These are phyloP conservation scores for Colistium nudipinnis DNA, from an alignment of 2,113 vertebrate species.

Conservation along the genomic window DNA sequence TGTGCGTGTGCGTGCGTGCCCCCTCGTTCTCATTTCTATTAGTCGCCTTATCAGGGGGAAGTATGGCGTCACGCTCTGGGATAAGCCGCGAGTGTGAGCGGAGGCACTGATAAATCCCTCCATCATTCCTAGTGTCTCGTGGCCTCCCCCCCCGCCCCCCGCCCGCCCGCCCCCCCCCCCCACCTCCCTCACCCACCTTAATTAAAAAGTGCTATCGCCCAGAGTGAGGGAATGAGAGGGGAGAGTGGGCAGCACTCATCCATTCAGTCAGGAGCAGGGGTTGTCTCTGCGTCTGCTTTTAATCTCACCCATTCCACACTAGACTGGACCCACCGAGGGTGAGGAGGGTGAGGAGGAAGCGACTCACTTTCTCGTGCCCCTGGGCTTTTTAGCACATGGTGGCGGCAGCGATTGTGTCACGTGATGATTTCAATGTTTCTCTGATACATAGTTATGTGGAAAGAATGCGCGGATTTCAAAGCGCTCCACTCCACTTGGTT, in stretches of 20 bases:
- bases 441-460: too few species aligned
- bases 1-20: slow-evolving; percentile 6
- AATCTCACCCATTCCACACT: slow-evolving; percentile 66
- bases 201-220: slow-evolving; percentile 83
- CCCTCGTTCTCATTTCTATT: slow-evolving; percentile 73
- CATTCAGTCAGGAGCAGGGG: slow-evolving; percentile 72
- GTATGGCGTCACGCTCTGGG: slow-evolving; percentile 68
- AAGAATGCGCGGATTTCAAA: too few species aligned
- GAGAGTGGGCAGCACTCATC: slow-evolving; percentile 68
- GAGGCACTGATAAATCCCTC: slow-evolving; percentile 78
- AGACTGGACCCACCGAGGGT: slow-evolving; percentile 45
- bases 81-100: slow-evolving; percentile 74
- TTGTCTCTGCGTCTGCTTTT: slow-evolving; percentile 61
- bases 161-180: not conserved
- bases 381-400: slow-evolving; percentile 18
- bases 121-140: slow-evolving; percentile 69
- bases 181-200: slow-evolving; percentile 65
- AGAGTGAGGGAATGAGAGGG: slow-evolving; percentile 74
- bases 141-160: slow-evolving; percentile 19
- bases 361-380: slow-evolving; percentile 9
- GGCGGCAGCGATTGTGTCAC: too few species aligned
- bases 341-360: slow-evolving; percentile 10
- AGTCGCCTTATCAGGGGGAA: slow-evolving; percentile 74
- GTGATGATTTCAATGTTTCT: too few species aligned
- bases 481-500: too few species aligned